phyloP scores from a whole-genome alignment of 1,140 invertebrate species.

The Ericerus pela region DNA sequence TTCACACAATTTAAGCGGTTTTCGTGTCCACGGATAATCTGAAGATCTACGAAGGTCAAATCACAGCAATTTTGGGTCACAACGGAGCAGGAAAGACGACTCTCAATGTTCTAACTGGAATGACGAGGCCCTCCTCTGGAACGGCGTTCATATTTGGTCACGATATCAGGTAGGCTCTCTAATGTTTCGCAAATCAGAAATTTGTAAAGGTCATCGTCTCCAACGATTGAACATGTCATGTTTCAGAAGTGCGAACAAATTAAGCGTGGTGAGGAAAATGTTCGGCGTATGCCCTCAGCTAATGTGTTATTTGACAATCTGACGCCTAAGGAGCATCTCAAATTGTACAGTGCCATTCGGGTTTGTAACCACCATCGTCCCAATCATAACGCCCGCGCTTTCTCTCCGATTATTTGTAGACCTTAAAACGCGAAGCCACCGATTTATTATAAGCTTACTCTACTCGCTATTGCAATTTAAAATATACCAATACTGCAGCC shows the following conservation, averaged over 20 bases:
- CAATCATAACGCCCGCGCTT: too few species aligned
- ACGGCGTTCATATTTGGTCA: constrained; percentile 60
- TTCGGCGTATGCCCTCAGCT: constrained; percentile 81
- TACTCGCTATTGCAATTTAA: too few species aligned
- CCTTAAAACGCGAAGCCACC: too few species aligned
- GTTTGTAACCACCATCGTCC: too few species aligned
- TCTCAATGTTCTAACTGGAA: constrained; percentile 67
- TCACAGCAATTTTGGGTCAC: constrained; percentile 74
- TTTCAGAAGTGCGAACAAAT: constrained; percentile 49
- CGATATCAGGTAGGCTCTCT: constrained; percentile 40
- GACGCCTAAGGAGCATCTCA: constrained; percentile 70
- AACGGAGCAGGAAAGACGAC: constrained; percentile 82
- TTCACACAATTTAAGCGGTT: too few species aligned
- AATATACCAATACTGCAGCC: too few species aligned
- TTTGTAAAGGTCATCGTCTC: too few species aligned
- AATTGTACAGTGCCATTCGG: constrained; percentile 66
- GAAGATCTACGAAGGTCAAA: constrained; percentile 64
- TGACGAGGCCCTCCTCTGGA: constrained; percentile 56
- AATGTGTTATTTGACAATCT: constrained; percentile 77
- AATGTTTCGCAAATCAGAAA: constrained; percentile 17
- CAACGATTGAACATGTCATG: too few species aligned
- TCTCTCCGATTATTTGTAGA: too few species aligned
- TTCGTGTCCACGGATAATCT: constrained; percentile 38
- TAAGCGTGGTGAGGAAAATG: constrained; percentile 55
- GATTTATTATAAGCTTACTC: too few species aligned